Evolutionary conservation across 2,888 invertebrate genomes (phyloP).

Genomic region (Nipponacmea schrenckii): DNA sequence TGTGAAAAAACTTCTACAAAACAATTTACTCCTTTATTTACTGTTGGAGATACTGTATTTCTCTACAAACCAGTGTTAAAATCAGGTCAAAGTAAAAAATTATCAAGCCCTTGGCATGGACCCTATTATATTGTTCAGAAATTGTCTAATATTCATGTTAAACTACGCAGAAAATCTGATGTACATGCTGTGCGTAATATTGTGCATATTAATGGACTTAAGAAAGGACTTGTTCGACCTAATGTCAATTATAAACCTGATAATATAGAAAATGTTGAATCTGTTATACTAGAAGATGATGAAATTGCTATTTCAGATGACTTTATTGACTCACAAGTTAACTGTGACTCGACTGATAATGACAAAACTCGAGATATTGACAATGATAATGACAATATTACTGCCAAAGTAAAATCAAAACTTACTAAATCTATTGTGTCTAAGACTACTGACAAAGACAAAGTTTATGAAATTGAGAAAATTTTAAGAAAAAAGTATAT

Average conservation of each 20-base stretch:
- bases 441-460: background rate
- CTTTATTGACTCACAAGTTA: background rate
- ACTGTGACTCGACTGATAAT: background rate
- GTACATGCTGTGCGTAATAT: background rate
- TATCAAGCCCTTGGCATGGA: background rate
- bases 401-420: too few species aligned
- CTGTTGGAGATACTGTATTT: background rate
- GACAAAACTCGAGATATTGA: background rate
- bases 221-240: background rate
- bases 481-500: background rate
- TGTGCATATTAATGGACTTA: constrained; percentile 2
- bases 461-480: background rate
- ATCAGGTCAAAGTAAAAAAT: background rate
- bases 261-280: background rate
- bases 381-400: too few species aligned
- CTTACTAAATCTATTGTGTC: background rate
- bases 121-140: background rate
- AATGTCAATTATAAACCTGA: background rate
- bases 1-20: background rate
- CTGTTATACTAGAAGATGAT: background rate
- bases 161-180: background rate
- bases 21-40: background rate
- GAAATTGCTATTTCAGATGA: background rate
- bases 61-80: background rate
- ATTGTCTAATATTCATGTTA: background rate